Conservation (phyloP, 1,140 invertebrate genomes). For the Telenomus remus region DNA sequence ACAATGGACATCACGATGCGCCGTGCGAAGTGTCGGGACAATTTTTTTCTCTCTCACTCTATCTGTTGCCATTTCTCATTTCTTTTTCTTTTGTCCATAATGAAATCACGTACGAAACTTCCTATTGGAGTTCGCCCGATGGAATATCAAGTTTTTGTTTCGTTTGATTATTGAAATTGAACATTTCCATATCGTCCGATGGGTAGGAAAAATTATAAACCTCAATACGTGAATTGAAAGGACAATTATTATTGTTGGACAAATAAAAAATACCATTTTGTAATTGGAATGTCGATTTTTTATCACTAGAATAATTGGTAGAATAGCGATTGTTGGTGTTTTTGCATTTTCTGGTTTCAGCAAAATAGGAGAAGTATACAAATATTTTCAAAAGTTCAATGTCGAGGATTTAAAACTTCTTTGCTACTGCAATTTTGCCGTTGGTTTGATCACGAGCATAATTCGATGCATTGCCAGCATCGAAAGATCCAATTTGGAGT, state of each 20-base stretch:
- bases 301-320: too few species aligned
- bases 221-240: too few species aligned
- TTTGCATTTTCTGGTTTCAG: too few species aligned
- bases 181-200: not conserved
- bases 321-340: too few species aligned
- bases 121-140: constrained; percentile 58
- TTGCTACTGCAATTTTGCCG: constrained; percentile 30
- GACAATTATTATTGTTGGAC: not conserved
- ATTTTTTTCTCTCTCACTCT: constrained; percentile 55
- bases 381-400: too few species aligned
- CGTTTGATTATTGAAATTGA: constrained; percentile 34
- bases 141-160: constrained; percentile 53
- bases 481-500: constrained; percentile 52
- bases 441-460: constrained; percentile 40
- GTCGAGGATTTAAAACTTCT: too few species aligned
- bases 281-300: too few species aligned
- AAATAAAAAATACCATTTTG: too few species aligned
- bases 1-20: constrained; percentile 66
- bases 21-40: constrained; percentile 57
- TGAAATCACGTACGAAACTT: constrained; percentile 68
- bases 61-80: constrained; percentile 60
- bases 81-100: constrained; percentile 62
- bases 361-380: too few species aligned
- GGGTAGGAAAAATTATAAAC: too few species aligned
- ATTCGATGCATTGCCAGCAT: constrained; percentile 52